These are phyloP conservation scores for Miltochrista miniata DNA, from an alignment of 2,888 invertebrate species.

Conservation along the genomic window DNA sequence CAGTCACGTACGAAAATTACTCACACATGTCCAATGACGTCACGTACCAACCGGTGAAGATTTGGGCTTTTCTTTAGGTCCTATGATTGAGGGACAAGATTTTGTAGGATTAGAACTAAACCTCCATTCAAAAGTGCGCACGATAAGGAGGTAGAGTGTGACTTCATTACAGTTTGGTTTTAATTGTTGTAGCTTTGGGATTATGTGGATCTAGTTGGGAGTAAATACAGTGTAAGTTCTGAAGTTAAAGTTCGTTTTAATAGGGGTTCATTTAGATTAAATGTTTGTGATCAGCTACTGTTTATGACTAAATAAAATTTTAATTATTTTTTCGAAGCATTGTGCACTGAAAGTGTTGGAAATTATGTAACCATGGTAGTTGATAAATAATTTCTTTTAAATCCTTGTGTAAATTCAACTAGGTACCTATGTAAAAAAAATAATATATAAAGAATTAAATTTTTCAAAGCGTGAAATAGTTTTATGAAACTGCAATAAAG, in stretches of 20 bases:
- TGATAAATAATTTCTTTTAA: too few relatives aligned
- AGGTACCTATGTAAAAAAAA: too few relatives aligned
- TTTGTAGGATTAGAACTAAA: constrained; percentile 39
- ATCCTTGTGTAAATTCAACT: too few relatives aligned
- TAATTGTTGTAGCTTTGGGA: constrained; percentile 21
- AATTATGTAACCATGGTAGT: too few relatives aligned
- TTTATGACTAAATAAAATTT: too few relatives aligned
- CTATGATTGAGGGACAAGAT: constrained; percentile 37
- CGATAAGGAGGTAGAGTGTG: constrained; percentile 20
- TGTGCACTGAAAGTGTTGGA: too few relatives aligned
- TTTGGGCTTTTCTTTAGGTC: constrained; percentile 29
- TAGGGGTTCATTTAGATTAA: not conserved
- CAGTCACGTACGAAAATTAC: constrained; percentile 26
- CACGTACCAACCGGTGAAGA: constrained; percentile 28
- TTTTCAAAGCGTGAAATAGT: too few relatives aligned
- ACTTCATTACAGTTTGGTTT: constrained; percentile 25
- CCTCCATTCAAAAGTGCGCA: constrained; percentile 12
- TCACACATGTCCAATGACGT: constrained; percentile 23
- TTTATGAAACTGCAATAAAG: too few relatives aligned
- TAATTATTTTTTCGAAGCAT: too few relatives aligned
- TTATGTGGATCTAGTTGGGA: constrained; percentile 18
- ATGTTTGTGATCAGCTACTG: not conserved
- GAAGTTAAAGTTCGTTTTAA: not conserved
- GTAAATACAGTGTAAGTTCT: constrained; percentile 10
- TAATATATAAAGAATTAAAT: too few relatives aligned